Evolutionary conservation across 2,888 invertebrate species (phyloP), one percentile per base, ranked within the genome.

Genomic region (Lepidochitona cinerea): DNA sequence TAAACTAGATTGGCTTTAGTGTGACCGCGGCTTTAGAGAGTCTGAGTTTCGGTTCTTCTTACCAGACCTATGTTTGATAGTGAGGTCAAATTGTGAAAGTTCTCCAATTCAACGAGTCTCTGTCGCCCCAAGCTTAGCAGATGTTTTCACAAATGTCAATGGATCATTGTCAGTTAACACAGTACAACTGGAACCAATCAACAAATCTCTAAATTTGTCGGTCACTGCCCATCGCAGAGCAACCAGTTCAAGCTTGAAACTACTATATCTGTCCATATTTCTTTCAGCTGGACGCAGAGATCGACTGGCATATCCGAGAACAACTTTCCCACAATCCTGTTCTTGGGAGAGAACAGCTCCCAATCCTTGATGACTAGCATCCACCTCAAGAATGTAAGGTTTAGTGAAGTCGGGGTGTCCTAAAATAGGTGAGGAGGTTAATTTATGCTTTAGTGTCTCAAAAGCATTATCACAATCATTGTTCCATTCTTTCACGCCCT

Each of bases 261-360:
- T 71, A 54, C 77, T 76, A 66, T 82, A 82, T 33, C 79, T 80
- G 9, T 65, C 36, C 68, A 71, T 70, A 65, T 80, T 76, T 49
- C 41, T 65, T 41, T 81, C 82, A 67, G 75, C 32, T 1, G 70
- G 67, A 26, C 75, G 32, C 12, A 82, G 69, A 6, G 64, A 52
- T 36, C 78, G 68, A 53, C 81, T 79, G n/a, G 81, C 80, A 68
- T 81, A 81, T 18, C 68, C 71, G 9, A 82, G 41, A 1, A 82
- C 75, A n/a, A 36, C 65, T 0, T 14, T 32, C 9, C 72, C 52
- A 0, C 59, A 65, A 9, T 76, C 76, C 65, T 77, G 76, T 9
- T 78, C 73, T 52, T 82, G 81, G 18, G 76, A 75, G 2, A 82
- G 54, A 0, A 83, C 72, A 4, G 74, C 79, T 6, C 81, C 79